Base-by-base conservation (phyloP, 2,113 vertebrate genomes). In the Aleadryas rufinucha region DNA sequence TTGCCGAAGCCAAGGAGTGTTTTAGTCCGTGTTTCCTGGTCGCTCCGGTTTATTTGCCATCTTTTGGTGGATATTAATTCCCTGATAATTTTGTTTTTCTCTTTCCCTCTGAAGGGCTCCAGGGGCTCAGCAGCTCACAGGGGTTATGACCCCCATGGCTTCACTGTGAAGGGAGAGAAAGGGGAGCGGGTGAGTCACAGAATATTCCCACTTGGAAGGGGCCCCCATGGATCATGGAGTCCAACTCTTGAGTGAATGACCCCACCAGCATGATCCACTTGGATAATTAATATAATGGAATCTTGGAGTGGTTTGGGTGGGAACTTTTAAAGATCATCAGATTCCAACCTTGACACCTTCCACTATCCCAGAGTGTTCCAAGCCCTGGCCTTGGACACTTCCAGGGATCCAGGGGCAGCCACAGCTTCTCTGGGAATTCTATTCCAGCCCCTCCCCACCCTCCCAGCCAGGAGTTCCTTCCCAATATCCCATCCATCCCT, bases 81-180 rank as follows among this genome's bases (percentile, higher is more conserved):
- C 33, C 28, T 60, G 12, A 47, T 61, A 1, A 11, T 54, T 66
- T 71, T 33, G n/a, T 59, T 83, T 50, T 72, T 49, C 22, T 87
- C 60, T 93, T 86, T 78, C 42, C 23, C 6, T 15, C 69, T 42
- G 53, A 70, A 97, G 91, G 37, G 8, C 95, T 82, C 94, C 37
- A 84, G 98, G 95, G 97, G 66, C 60, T 97, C 99, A 30, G 95
- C 95, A 37, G 90, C 96, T 83, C 98, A 79, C 28, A 86, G 96
- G 5, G 95, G 94, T 16, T 98, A 90, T 16, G 97, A 98, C 47
- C 98, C 98, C 10, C 98, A 98, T 45, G 94, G 94, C 57, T 95
- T 98, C 37, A 64, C 91, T 16, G 37, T 89, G 19, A 99, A 99
- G 96, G 99, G 99, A 71, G 99, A 99, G 78, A 98, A 96, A 81